Percentiles rank a stretch among this genome's conserved stretches.
phyloP scores from a whole-genome alignment of 2,888 invertebrate genomes.

The Trypoxylon attenuatum region DNA sequence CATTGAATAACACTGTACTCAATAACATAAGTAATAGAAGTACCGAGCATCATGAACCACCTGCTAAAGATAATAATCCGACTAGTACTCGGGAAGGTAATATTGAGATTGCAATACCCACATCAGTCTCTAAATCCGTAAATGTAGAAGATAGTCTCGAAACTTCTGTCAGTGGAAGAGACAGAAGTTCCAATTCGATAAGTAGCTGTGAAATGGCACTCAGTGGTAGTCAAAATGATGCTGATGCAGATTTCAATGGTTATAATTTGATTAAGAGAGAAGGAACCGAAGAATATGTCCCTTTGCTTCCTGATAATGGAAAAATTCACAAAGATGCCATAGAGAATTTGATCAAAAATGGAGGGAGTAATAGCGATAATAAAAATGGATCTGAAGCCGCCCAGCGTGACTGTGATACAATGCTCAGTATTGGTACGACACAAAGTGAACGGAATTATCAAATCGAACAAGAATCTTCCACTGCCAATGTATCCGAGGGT shows the following conservation, averaged over 20 bases:
- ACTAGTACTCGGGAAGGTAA: slow-evolving; percentile 59
- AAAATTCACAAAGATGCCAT: slow-evolving; percentile 34
- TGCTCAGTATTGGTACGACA: slow-evolving; percentile 5
- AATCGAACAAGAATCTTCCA: slow-evolving; percentile 3
- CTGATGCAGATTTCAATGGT: slow-evolving; percentile 62
- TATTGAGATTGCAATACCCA: slow-evolving; percentile 70
- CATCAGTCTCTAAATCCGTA: slow-evolving; percentile 65
- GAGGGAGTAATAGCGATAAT: slow-evolving; percentile 12
- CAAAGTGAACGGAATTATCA: slow-evolving; percentile 25
- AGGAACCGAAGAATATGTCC: slow-evolving; percentile 29
- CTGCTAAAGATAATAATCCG: slow-evolving; percentile 26
- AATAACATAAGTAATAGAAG: slow-evolving; percentile 35
- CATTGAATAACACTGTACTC: slow-evolving; percentile 60
- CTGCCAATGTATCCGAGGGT: slow-evolving; percentile 20
- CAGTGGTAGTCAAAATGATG: slow-evolving; percentile 66
- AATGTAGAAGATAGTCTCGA: slow-evolving; percentile 53
- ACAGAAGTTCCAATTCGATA: slow-evolving; percentile 71
- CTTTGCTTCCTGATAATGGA: slow-evolving; percentile 28
- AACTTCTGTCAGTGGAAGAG: slow-evolving; percentile 55
- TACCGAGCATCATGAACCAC: slow-evolving; percentile 28
- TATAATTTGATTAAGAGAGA: slow-evolving; percentile 46
- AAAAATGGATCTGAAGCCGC: slow-evolving; percentile 6
- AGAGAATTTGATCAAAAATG: slow-evolving; percentile 30
- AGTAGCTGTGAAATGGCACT: slow-evolving; percentile 74
- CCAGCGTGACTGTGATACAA: slow-evolving; percentile 24